These are phyloP conservation scores for Lymantria monacha DNA, from an alignment of 2,888 invertebrate species.

Conservation along the genomic window DNA sequence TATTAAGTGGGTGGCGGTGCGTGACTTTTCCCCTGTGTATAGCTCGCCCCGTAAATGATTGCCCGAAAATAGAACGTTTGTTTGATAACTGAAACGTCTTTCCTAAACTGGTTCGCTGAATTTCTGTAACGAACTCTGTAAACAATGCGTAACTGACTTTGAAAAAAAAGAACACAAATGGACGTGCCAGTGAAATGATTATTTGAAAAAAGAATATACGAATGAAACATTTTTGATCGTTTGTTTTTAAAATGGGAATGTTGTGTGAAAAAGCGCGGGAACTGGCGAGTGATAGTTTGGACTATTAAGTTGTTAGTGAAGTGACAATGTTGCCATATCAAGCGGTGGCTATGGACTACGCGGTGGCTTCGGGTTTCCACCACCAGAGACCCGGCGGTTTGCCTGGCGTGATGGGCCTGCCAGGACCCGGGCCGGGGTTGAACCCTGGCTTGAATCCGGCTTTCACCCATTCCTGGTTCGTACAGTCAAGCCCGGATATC, in stretches of 20 bases:
- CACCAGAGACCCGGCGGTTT: conserved; percentile 79
- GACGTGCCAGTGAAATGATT: background rate
- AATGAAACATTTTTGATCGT: conserved; percentile 36
- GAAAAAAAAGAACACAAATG: conserved; percentile 20
- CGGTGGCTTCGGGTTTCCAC: conserved; percentile 81
- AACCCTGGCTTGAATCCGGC: conserved; percentile 84
- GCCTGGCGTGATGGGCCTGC: conserved; percentile 82
- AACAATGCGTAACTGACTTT: conserved; percentile 29
- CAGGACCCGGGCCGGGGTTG: conserved; percentile 74
- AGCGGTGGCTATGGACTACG: conserved; percentile 94
- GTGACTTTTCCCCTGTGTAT: conserved; percentile 80
- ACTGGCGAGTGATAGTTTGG: conserved; percentile 43
- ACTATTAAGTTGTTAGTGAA: conserved; percentile 38
- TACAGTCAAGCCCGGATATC: conserved; percentile 93
- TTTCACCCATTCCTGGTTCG: conserved; percentile 97
- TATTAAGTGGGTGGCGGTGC: conserved; percentile 83
- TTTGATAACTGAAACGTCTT: conserved; percentile 69
- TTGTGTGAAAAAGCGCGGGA: conserved; percentile 49
- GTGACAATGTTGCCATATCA: conserved; percentile 92
- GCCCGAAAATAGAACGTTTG: conserved; percentile 70
- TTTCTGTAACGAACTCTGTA: conserved; percentile 25
- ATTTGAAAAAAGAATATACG: conserved; percentile 17
- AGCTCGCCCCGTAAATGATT: conserved; percentile 73
- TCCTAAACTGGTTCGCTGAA: conserved; percentile 42
- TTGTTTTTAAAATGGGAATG: conserved; percentile 40